Percentiles rank a stretch among this genome's conserved stretches.
Conservation (phyloP, 2,113 vertebrate species). For the Coracopsis vasa region DNA sequence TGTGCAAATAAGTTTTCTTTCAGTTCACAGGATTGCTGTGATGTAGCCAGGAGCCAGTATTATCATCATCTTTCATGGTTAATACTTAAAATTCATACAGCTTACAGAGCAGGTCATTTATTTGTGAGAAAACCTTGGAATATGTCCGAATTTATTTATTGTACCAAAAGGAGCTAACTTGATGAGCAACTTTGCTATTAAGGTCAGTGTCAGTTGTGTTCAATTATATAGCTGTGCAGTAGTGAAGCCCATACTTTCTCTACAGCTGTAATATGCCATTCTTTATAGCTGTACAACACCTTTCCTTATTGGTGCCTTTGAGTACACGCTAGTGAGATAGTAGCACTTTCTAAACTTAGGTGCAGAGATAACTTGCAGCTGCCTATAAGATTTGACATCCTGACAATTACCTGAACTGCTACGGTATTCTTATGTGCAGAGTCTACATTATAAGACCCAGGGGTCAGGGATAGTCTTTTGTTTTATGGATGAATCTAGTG, state of each 20-base stretch:
- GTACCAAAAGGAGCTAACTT: background rate
- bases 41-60: background rate
- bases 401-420: background rate
- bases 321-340: background rate
- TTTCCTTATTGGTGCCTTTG: background rate
- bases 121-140: background rate
- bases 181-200: background rate
- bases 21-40: background rate
- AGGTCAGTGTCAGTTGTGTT: background rate
- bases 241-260: background rate
- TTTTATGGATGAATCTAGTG: background rate
- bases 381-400: background rate
- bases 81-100: background rate
- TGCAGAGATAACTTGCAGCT: background rate
- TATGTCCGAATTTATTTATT: background rate
- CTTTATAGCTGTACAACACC: background rate
- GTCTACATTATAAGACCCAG: background rate
- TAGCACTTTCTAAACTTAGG: background rate
- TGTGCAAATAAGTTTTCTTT: background rate
- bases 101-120: background rate
- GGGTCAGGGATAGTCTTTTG: background rate
- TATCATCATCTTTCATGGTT: background rate
- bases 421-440: background rate
- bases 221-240: background rate
- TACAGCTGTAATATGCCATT: background rate